Evolutionary conservation across 1,140 invertebrate genomes (phyloP).

Genomic region (Dreissena polymorpha): DNA sequence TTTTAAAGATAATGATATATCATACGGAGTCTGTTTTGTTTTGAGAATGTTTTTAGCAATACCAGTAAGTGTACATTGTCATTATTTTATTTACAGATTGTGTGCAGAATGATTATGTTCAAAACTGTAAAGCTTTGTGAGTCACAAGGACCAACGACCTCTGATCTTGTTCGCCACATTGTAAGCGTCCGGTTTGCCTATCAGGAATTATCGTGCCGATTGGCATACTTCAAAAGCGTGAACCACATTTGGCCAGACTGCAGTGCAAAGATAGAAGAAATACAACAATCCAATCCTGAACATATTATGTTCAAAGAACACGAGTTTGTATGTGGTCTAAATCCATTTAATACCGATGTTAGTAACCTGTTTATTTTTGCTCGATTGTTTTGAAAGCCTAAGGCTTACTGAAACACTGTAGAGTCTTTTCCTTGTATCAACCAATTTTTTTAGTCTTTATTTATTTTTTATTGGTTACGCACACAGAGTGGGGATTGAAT

Average conservation of each 20-base stretch:
- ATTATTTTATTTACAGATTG: slow-evolving; percentile 19
- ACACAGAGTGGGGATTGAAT: too few species aligned
- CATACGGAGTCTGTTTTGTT: neutral
- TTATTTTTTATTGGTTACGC: neutral
- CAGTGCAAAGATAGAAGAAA: neutral
- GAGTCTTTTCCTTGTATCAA: neutral
- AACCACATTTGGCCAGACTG: slow-evolving; percentile 42
- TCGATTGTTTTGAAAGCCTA: neutral
- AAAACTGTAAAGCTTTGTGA: neutral
- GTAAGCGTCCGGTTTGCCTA: slow-evolving; percentile 10
- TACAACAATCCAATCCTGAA: slow-evolving; percentile 14
- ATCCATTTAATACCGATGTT: neutral
- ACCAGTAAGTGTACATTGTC: neutral
- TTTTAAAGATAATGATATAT: neutral
- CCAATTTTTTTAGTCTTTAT: neutral
- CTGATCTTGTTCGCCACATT: neutral
- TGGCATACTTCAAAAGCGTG: slow-evolving; percentile 21
- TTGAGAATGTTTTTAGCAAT: neutral
- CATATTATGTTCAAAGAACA: slow-evolving; percentile 28
- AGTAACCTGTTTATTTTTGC: neutral
- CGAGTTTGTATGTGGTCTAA: slow-evolving; percentile 39
- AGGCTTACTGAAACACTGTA: neutral
- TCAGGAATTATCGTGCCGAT: neutral
- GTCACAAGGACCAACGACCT: neutral
- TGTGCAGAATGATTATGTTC: slow-evolving; percentile 17